A percentile compares a stretch with the other conserved stretches of the same genome.
These are phyloP conservation scores for Nilaparvata lugens DNA, from an alignment of 1,140 invertebrate species.

Conservation along the genomic window DNA sequence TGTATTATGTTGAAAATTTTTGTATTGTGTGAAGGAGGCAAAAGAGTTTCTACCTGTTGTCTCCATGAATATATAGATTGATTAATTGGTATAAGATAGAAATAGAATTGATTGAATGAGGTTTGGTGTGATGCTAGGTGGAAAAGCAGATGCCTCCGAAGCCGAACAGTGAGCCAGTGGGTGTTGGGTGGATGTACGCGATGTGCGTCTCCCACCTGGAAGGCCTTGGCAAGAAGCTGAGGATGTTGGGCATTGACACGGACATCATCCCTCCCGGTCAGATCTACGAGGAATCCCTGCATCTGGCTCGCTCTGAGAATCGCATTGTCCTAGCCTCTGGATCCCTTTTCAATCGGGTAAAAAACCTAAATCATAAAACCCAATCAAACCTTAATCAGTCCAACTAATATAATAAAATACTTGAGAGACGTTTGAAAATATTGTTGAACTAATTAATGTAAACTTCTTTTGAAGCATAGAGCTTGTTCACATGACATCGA, in stretches of 20 bases:
- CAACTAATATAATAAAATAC: too few relatives aligned
- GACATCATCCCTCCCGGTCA: slow-evolving; percentile 40
- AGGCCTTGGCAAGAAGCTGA: slow-evolving; percentile 46
- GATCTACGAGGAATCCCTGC: slow-evolving; percentile 40
- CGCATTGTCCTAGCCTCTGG: slow-evolving; percentile 48
- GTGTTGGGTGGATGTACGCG: slow-evolving; percentile 28
- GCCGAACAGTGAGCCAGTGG: slow-evolving; percentile 19
- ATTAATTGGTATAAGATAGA: too few relatives aligned
- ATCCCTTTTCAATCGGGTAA: slow-evolving; percentile 37
- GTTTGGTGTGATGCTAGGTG: background rate
- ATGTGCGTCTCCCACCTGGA: slow-evolving; percentile 47
- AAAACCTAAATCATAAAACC: background rate
- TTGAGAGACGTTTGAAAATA: too few relatives aligned
- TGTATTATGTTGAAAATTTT: too few relatives aligned
- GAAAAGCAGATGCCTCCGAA: background rate
- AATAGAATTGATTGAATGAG: background rate
- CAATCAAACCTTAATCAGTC: background rate
- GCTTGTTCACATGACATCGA: too few relatives aligned
- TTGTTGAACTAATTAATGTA: too few relatives aligned
- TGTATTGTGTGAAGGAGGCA: too few relatives aligned
- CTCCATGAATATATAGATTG: too few relatives aligned
- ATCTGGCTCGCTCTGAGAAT: slow-evolving; percentile 40
- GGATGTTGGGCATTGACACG: slow-evolving; percentile 57
- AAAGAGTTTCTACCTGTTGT: too few relatives aligned
- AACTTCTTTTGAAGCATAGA: too few relatives aligned